These are phyloP conservation scores for Teinopalpus imperialis DNA, from an alignment of 2,888 invertebrate genomes.

Conservation along the genomic window DNA sequence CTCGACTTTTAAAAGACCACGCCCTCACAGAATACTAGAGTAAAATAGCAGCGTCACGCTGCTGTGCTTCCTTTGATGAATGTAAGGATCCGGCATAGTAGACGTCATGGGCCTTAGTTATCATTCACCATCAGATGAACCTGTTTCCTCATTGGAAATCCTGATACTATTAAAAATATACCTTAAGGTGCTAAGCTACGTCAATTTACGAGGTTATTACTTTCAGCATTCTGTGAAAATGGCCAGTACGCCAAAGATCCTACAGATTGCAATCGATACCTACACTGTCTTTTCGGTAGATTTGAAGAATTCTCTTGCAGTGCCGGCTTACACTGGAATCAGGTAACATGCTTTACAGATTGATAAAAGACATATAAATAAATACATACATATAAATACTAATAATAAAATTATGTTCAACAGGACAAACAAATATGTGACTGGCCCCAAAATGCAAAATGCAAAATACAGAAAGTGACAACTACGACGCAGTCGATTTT, in stretches of 20 bases:
- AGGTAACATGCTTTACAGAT: conserved; percentile 56
- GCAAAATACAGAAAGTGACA: conserved; percentile 55
- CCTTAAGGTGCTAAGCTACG: no score
- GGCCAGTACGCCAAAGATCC: conserved; percentile 85
- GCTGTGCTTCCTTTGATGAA: no score
- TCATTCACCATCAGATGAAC: no score
- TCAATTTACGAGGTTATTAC: no score
- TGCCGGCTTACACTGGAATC: conserved; percentile 88
- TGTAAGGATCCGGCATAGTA: no score
- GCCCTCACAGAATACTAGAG: no score
- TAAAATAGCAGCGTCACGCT: no score
- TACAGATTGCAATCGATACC: conserved; percentile 87
- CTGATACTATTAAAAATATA: no score
- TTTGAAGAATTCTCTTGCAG: conserved; percentile 87
- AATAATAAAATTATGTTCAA: conserved; percentile 13
- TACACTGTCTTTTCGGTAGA: conserved; percentile 90
- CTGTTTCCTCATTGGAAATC: no score
- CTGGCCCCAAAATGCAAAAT: conserved; percentile 86
- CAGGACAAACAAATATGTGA: conserved; percentile 85
- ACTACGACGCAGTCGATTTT: conserved; percentile 36
- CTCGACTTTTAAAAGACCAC: no score
- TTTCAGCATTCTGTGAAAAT: conserved; percentile 77
- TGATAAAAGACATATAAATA: neutral
- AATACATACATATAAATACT: no score
- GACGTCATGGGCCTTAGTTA: no score